Conservation (phyloP, 2,113 vertebrate genomes). For the Lota lota region DNA sequence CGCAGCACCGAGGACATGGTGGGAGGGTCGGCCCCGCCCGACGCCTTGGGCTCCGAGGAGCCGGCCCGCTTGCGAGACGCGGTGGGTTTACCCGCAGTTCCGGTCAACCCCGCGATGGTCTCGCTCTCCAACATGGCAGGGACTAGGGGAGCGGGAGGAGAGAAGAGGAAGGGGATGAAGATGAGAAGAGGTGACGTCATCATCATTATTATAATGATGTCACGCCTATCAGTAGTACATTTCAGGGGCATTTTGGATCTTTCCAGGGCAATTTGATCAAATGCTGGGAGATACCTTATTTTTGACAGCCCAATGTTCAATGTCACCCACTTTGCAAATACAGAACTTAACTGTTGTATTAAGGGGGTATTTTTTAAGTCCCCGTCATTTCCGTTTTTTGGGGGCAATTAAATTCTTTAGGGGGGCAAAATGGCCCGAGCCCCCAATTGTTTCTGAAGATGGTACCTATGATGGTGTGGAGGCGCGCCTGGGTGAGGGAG, state of each 20-base stretch:
- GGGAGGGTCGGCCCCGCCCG: conserved; percentile 25
- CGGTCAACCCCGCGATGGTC: conserved; percentile 68
- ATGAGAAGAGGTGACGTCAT: neutral
- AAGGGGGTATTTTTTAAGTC: no score
- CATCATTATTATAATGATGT: neutral
- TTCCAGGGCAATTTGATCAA: no score
- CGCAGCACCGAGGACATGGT: conserved; percentile 69
- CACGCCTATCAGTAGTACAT: no score
- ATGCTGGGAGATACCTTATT: no score
- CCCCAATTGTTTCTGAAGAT: no score
- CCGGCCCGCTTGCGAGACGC: conserved; percentile 42
- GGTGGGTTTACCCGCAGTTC: conserved; percentile 31
- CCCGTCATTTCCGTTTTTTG: no score
- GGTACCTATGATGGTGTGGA: conserved; percentile 76
- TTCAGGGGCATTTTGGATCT: no score
- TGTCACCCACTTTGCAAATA: no score
- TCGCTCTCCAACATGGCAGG: conserved; percentile 77
- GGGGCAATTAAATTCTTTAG: no score
- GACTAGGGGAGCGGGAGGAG: conserved; percentile 50
- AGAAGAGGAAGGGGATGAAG: neutral
- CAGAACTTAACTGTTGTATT: no score
- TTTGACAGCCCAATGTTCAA: no score
- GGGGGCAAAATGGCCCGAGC: no score
- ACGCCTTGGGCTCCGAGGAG: conserved; percentile 56
- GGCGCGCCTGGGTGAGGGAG: conserved; percentile 57